Evolutionary conservation across 2,797 vertebrate species (phyloP).

Genomic region (Astyanax mexicanus): DNA sequence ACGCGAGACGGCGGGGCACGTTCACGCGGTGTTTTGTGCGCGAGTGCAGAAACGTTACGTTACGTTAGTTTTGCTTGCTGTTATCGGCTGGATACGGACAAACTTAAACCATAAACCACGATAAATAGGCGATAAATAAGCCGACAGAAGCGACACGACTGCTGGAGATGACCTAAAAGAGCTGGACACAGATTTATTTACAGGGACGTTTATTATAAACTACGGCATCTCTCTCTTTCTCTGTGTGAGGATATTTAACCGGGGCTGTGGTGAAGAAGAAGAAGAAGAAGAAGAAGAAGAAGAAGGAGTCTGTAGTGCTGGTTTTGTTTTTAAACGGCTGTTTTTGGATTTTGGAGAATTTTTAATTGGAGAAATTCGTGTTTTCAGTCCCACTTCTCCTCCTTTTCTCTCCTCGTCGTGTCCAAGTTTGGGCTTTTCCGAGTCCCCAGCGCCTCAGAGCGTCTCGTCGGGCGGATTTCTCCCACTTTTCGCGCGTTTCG

Average conservation of each 20-base stretch:
- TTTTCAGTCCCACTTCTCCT: not conserved
- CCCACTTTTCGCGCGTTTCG: slow-evolving; percentile 62
- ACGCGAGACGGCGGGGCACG: slow-evolving; percentile 60
- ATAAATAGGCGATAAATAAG: too few relatives aligned
- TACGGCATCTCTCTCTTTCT: too few relatives aligned
- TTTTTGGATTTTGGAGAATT: slow-evolving; percentile 5
- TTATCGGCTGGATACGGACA: slow-evolving; percentile 53
- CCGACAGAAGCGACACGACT: too few relatives aligned
- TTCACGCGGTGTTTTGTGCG: slow-evolving; percentile 31
- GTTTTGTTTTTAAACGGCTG: too few relatives aligned
- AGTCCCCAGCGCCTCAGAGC: slow-evolving; percentile 5
- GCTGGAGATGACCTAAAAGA: slow-evolving; percentile 69
- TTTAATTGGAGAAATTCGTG: too few relatives aligned
- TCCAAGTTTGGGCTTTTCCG: not conserved
- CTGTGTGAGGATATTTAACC: slow-evolving; percentile 33
- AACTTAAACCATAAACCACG: too few relatives aligned
- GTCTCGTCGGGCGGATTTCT: slow-evolving; percentile 63
- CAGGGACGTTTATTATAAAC: too few relatives aligned
- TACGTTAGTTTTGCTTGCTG: too few relatives aligned
- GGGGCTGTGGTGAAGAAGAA: slow-evolving; percentile 20
- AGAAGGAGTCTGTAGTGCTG: too few relatives aligned
- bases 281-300: too few relatives aligned
- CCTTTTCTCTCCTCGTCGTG: not conserved
- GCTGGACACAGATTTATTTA: slow-evolving; percentile 33
- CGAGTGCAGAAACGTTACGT: slow-evolving; percentile 58